Evolutionary conservation across 2,113 vertebrate species (phyloP).

Genomic region (Rhea pennata): DNA sequence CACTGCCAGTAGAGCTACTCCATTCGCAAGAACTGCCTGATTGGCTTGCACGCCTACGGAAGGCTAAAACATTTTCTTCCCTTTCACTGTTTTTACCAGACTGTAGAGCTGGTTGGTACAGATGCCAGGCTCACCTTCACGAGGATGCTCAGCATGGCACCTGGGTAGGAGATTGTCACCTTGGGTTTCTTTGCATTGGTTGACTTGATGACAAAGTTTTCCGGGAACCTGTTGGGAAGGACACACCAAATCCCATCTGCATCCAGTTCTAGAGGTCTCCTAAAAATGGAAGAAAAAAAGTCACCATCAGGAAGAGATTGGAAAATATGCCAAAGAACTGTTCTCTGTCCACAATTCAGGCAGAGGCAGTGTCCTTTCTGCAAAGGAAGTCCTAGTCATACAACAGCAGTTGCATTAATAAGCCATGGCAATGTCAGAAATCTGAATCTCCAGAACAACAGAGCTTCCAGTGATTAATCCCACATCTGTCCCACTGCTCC

Average conservation of each 20-base stretch:
- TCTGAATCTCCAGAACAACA: neutral
- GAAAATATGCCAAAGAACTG: neutral
- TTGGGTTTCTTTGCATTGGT: too few species aligned
- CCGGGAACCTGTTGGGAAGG: constrained; percentile 95
- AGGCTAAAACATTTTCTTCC: too few species aligned
- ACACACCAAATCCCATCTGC: constrained; percentile 99
- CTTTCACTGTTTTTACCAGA: too few species aligned
- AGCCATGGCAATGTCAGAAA: neutral
- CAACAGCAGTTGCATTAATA: neutral
- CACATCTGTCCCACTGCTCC: neutral
- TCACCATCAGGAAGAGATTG: neutral
- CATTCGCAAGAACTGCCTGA: too few species aligned
- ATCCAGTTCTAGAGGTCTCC: constrained; percentile 95
- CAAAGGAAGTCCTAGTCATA: neutral
- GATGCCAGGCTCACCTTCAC: too few species aligned
- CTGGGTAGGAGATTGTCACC: too few species aligned
- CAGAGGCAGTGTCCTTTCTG: neutral
- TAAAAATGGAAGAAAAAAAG: constrained; percentile 51
- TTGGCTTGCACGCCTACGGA: too few species aligned
- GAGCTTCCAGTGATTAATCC: neutral
- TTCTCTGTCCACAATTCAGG: neutral
- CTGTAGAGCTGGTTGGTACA: too few species aligned
- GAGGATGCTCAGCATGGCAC: too few species aligned
- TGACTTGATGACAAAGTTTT: too few species aligned
- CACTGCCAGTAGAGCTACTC: too few species aligned